Evolutionary conservation across 2,113 vertebrate species (phyloP).

Genomic region (Apus apus): DNA sequence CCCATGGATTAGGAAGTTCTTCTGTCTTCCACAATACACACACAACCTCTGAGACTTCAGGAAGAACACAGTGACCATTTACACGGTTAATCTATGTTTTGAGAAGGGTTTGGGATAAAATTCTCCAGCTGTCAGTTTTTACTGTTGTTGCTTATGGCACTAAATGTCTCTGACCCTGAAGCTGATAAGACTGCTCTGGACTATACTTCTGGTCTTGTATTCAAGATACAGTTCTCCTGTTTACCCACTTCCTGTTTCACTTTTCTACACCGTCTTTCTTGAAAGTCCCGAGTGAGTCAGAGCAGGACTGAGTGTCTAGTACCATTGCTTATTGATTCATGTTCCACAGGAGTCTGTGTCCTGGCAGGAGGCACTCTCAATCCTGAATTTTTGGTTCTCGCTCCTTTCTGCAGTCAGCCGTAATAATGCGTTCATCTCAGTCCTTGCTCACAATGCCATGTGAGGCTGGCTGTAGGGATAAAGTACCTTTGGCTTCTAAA

Average conservation of each 20-base stretch:
- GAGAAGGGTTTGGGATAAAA: not conserved
- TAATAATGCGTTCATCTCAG: not conserved
- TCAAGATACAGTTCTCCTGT: not conserved
- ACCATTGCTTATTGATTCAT: not conserved
- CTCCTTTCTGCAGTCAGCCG: not conserved
- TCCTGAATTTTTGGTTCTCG: not conserved
- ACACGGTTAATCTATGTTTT: not conserved
- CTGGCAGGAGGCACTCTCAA: not conserved
- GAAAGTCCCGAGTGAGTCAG: not conserved
- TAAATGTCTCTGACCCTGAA: not conserved
- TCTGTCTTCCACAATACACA: not conserved
- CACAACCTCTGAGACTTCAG: not conserved
- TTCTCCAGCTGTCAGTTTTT: not conserved
- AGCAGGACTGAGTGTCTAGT: not conserved
- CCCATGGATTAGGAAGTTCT: not conserved
- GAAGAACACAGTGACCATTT: not conserved
- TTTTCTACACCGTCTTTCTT: not conserved
- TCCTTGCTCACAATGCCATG: not conserved
- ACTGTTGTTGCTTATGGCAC: not conserved
- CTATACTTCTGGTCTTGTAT: not conserved
- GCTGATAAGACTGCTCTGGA: not conserved
- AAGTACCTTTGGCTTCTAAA: not conserved
- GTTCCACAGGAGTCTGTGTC: not conserved
- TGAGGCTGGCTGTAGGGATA: not conserved
- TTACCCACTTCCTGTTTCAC: not conserved